Base-by-base conservation (phyloP, 2,888 invertebrate genomes). In the Drosophila subquinaria region DNA sequence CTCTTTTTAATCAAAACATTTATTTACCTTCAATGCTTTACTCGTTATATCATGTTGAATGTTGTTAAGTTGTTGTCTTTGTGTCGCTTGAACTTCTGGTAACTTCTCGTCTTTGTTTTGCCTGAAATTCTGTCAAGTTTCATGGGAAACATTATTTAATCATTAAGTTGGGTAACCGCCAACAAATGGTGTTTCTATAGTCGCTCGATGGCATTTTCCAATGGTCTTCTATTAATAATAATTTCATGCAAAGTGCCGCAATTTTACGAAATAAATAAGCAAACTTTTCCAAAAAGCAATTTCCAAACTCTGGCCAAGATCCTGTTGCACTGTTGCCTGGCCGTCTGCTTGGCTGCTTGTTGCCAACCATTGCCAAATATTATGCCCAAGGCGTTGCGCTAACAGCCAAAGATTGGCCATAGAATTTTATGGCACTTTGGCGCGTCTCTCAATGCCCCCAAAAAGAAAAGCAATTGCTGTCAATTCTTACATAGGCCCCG, bases 341-440 rank as follows among this genome's bases (percentile, higher is more conserved):
- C 13, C 20, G 50, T 35, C 33, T 33, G 48, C 51, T 40, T 40
- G 11, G 53, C 11, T 53, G 61, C 43, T 50, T 51, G 23, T 15
- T 33, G 59, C n/a, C 61, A 40, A 50, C 60, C 60, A 51, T 71
- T 76, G 74, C 63, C 57, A 68, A 73, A 73, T 83, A 82, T 81
- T 76, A 73, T 70, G 79, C 81, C 85, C 85, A 52, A 75, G 79
- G 75, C 75, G 40, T 71, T 82, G 76, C 70, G 85, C 85, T 79
- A 84, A 82, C 82, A 79, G 82, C 84, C 74, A 79, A 85, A 79
- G 79, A 85, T 83, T 83, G 85, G 75, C 77, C 85, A 83, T 83
- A 71, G 81, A 83, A 75, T 83, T 83, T 83, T 77, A 83, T 82
- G 82, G 77, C 55, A 66, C 85, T 83, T 85, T 69, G 76, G 84